Evolutionary conservation across 2,113 vertebrate species (phyloP).

Genomic region (Zosterops hypoxanthus): DNA sequence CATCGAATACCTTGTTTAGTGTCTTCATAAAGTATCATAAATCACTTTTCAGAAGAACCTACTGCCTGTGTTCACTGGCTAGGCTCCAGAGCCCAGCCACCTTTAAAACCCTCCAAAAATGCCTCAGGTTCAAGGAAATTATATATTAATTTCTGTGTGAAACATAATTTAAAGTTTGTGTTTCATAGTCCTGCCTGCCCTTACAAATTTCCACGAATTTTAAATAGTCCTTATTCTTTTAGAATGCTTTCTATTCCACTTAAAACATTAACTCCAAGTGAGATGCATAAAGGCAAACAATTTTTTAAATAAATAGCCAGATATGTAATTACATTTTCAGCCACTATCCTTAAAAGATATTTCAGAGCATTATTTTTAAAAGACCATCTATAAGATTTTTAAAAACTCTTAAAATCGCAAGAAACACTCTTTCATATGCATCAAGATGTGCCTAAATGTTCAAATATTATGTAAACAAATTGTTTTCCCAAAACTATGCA

Average conservation of each 20-base stretch:
- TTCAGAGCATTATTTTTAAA: conserved; percentile 31
- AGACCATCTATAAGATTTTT: conserved; percentile 55
- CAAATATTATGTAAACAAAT: conserved; percentile 60
- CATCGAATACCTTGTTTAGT: neutral
- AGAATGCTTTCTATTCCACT: conserved; percentile 12
- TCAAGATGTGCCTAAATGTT: conserved; percentile 65
- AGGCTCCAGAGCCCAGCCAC: neutral
- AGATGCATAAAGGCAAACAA: conserved; percentile 21
- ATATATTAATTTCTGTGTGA: neutral
- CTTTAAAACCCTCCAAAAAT: neutral
- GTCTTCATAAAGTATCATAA: neutral
- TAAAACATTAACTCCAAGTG: neutral
- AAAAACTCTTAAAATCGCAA: conserved; percentile 70
- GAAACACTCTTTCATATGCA: conserved; percentile 58
- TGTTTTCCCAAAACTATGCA: conserved; percentile 55
- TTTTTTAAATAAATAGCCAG: conserved; percentile 9
- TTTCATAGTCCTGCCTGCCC: neutral
- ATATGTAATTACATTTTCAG: neutral
- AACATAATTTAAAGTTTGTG: neutral
- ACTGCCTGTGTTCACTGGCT: neutral
- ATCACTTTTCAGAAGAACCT: neutral
- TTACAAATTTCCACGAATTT: neutral
- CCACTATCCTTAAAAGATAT: conserved; percentile 35
- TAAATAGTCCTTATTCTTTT: neutral
- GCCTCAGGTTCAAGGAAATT: neutral